Conservation (phyloP, 2,888 invertebrate species). For the Maniola hyperantus region DNA sequence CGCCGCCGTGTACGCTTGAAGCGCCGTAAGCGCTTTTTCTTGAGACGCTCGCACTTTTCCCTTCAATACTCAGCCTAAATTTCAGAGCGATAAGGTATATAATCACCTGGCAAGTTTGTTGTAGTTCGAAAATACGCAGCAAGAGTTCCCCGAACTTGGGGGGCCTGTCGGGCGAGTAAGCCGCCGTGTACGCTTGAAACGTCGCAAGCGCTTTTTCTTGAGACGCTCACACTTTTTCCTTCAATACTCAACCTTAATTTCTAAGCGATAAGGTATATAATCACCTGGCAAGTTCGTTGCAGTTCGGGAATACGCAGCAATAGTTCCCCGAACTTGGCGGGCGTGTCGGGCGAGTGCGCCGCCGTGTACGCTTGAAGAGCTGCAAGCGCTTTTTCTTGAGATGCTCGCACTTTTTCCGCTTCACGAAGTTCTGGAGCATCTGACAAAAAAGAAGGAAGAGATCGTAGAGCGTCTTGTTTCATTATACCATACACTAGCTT, state of each 20-base stretch:
- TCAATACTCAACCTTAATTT: not conserved
- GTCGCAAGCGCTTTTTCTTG: no score
- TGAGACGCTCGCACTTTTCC: no score
- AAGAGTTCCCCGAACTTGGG: no score
- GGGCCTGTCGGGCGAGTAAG: no score
- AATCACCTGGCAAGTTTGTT: slow-evolving; percentile 91
- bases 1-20: not conserved
- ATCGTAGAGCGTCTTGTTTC: no score
- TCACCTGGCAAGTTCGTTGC: slow-evolving; percentile 90
- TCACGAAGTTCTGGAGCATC: slow-evolving; percentile 96
- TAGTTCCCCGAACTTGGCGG: slow-evolving; percentile 97
- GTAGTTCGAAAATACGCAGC: slow-evolving; percentile 79
- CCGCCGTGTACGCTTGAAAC: not conserved
- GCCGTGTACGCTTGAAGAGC: slow-evolving; percentile 96
- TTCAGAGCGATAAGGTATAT: not conserved
- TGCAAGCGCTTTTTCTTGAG: slow-evolving; percentile 96
- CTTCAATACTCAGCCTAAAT: not conserved
- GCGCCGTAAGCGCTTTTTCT: no score
- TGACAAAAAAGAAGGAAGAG: slow-evolving; percentile 48
- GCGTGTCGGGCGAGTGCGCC: slow-evolving; percentile 94
- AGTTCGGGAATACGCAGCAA: slow-evolving; percentile 96
- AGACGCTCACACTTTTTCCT: not conserved
- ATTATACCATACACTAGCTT: no score
- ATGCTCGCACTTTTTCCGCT: slow-evolving; percentile 95
- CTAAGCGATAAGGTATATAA: not conserved